phyloP scores from a whole-genome alignment of 2,888 invertebrate genomes.

The Sinodicranocentrus sp. region DNA sequence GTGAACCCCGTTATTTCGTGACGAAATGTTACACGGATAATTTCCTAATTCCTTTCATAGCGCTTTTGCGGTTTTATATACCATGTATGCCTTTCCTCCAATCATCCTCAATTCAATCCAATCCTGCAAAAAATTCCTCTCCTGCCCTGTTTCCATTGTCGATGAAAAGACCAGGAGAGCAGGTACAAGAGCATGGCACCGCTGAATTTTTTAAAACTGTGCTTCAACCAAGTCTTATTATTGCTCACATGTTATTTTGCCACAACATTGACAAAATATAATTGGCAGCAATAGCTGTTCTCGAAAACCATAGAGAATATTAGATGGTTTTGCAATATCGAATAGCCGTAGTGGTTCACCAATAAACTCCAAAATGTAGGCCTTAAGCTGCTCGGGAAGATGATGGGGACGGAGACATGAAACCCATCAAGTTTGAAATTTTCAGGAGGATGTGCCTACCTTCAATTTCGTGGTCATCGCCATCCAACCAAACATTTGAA shows the following conservation, averaged over 20 bases:
- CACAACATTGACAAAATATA: constrained; percentile 52
- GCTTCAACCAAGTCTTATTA: neutral
- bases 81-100: neutral
- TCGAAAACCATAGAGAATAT: constrained; percentile 47
- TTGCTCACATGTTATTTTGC: neutral
- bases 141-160: neutral
- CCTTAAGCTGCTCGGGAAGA: neutral
- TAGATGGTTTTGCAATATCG: neutral
- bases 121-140: constrained; percentile 4
- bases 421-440: constrained; percentile 52
- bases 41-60: neutral
- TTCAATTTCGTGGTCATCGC: constrained; percentile 52
- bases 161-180: constrained; percentile 3
- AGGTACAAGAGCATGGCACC: neutral
- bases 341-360: constrained; percentile 46
- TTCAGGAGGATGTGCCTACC: constrained; percentile 34
- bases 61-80: neutral
- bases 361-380: neutral
- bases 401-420: constrained; percentile 44
- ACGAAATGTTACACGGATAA: constrained; percentile 5
- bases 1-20: constrained; percentile 45
- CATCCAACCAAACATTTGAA: neutral
- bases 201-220: constrained; percentile 46
- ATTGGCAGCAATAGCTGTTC: constrained; percentile 50
- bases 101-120: constrained; percentile 9